Percentiles rank a stretch among this genome's conserved stretches.
Conservation (phyloP, 2,113 vertebrate species). For the Indicator maculatus region DNA sequence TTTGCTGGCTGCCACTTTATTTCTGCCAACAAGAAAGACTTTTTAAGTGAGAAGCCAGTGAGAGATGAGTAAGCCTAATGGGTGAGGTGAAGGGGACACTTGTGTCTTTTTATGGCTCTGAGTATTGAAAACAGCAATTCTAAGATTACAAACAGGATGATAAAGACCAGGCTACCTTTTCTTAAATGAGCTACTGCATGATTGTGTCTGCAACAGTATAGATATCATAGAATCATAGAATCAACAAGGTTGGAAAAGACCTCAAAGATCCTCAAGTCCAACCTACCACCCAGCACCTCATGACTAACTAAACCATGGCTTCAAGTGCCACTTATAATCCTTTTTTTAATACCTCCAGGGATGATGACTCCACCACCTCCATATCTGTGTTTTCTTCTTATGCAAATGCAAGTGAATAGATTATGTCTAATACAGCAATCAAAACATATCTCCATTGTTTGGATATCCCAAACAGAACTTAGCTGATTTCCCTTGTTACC, state of each 20-base stretch:
- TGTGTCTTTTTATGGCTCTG: neutral
- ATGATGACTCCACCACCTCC: too few species aligned
- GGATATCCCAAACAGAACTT: neutral
- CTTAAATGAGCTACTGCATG: neutral
- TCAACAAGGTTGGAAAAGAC: too few species aligned
- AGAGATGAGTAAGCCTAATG: neutral
- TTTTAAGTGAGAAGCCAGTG: neutral
- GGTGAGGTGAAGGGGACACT: neutral
- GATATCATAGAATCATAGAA: neutral
- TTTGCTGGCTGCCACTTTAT: neutral
- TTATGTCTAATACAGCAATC: neutral
- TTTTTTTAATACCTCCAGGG: too few species aligned
- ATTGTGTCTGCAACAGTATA: neutral
- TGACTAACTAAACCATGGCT: too few species aligned
- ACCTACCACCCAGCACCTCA: too few species aligned
- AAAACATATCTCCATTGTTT: neutral
- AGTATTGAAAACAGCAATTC: fast-evolving
- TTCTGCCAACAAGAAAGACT: neutral
- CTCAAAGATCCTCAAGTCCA: too few species aligned
- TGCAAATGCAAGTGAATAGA: too few species aligned
- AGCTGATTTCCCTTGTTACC: neutral
- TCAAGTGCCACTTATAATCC: too few species aligned
- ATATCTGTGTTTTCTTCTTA: too few species aligned
- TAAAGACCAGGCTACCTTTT: neutral
- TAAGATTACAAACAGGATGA: neutral